These are phyloP conservation scores for Sesia bembeciformis DNA, from an alignment of 2,888 invertebrate species.

Conservation along the genomic window DNA sequence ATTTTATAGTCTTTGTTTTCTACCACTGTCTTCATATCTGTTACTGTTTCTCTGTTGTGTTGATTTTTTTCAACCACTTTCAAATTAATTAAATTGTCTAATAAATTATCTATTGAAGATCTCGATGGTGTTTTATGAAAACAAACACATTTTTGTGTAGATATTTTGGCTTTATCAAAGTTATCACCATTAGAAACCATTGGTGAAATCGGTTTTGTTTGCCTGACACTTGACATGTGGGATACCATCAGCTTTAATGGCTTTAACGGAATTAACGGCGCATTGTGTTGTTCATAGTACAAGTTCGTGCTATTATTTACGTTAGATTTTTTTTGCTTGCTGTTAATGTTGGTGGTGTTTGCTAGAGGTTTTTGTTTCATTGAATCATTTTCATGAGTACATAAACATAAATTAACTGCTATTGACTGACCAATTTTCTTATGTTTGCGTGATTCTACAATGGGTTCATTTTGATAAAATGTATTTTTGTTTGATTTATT, in stretches of 20 bases:
- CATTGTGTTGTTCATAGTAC: no score
- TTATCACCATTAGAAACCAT: slow-evolving; percentile 11
- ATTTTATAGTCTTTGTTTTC: slow-evolving; percentile 8
- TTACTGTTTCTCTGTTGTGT: neutral
- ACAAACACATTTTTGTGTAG: slow-evolving; percentile 36
- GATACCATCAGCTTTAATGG: slow-evolving; percentile 14
- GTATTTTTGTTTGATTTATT: neutral
- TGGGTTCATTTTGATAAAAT: neutral
- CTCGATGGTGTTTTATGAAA: slow-evolving; percentile 53
- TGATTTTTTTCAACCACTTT: slow-evolving; percentile 20
- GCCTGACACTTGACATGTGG: slow-evolving; percentile 19
- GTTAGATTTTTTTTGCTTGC: neutral
- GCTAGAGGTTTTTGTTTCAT: neutral
- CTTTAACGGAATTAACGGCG: slow-evolving; percentile 4
- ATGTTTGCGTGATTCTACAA: neutral
- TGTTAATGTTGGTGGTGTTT: slow-evolving; percentile 6
- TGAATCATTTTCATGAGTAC: slow-evolving; percentile 24
- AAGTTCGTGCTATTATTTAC: no score
- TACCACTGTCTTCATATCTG: neutral
- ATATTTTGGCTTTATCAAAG: slow-evolving; percentile 9
- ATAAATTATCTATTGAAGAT: slow-evolving; percentile 46
- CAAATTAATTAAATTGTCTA: slow-evolving; percentile 37
- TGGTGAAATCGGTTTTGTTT: slow-evolving; percentile 27
- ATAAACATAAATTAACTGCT: slow-evolving; percentile 53
- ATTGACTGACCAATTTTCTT: slow-evolving; percentile 24